Percentiles rank a stretch among this genome's conserved stretches.
phyloP scores from a whole-genome alignment of 2,888 invertebrate genomes.

The Tenthredo scrophulariae region DNA sequence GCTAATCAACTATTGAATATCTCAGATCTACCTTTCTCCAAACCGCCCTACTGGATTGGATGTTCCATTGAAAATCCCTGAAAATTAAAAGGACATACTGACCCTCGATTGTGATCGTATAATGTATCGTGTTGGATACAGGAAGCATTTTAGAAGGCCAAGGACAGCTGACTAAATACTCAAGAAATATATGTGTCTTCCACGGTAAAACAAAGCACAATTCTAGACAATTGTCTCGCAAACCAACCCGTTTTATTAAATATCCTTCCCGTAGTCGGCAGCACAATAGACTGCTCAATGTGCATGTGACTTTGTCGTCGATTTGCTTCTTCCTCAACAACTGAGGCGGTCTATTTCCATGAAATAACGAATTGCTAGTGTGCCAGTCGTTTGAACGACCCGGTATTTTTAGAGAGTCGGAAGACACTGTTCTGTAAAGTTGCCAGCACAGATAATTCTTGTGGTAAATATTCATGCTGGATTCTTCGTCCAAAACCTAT shows the following conservation, averaged over 20 bases:
- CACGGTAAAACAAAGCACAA: conserved; percentile 85
- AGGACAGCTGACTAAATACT: conserved; percentile 82
- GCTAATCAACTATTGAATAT: not conserved
- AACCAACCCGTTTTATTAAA: conserved; percentile 79
- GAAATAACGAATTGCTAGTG: conserved; percentile 80
- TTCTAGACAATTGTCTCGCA: conserved; percentile 81
- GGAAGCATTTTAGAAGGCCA: conserved; percentile 80
- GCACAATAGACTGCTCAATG: conserved; percentile 84
- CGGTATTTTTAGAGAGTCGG: conserved; percentile 56
- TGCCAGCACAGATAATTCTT: conserved; percentile 80
- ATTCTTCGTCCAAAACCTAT: conserved; percentile 63
- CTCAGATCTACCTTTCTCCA: not conserved
- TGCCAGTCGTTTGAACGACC: conserved; percentile 67
- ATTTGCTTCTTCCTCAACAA: conserved; percentile 83
- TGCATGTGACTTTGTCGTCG: conserved; percentile 83
- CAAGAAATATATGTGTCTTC: conserved; percentile 86
- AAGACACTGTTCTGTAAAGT: conserved; percentile 68
- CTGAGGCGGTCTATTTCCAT: conserved; percentile 80
- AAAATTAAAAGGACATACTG: conserved; percentile 49
- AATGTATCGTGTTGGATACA: conserved; percentile 76
- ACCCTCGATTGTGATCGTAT: conserved; percentile 78
- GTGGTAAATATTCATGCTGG: conserved; percentile 82
- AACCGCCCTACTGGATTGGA: no score
- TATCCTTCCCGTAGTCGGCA: conserved; percentile 89
- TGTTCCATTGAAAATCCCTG: not conserved